Conservation (phyloP, 2,797 vertebrate species). For the Echiichthys vipera region DNA sequence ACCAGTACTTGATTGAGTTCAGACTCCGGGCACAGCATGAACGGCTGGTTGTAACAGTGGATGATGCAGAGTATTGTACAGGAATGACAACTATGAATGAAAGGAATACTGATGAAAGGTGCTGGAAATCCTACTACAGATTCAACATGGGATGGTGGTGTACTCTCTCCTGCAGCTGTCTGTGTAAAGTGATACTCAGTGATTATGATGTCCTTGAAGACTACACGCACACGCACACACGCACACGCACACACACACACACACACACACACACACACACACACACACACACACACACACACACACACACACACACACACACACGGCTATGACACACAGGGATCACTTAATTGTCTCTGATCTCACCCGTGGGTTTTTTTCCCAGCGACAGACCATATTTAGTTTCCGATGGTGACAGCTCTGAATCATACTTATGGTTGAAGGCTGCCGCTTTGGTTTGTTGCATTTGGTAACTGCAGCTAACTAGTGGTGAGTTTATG, state of each 20-base stretch:
- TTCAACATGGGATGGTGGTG: slow-evolving; percentile 35
- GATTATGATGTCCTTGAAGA: slow-evolving; percentile 74
- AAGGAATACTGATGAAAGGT: slow-evolving; percentile 2
- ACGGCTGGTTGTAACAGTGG: neutral
- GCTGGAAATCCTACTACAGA: slow-evolving; percentile 18
- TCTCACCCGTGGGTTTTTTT: slow-evolving; percentile 42
- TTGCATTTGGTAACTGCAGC: neutral
- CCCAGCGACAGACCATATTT: slow-evolving; percentile 42
- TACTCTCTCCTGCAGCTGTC: slow-evolving; percentile 70
- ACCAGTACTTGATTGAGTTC: slow-evolving; percentile 1
- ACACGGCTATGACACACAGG: slow-evolving; percentile 19
- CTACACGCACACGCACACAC: neutral
- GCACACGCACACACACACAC: slow-evolving; percentile 3
- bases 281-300: slow-evolving; percentile 28
- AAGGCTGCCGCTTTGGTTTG: slow-evolving; percentile 2
- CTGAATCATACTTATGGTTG: neutral
- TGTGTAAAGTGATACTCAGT: slow-evolving; percentile 72
- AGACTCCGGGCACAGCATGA: slow-evolving; percentile 8
- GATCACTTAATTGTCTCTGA: slow-evolving; percentile 62
- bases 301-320: slow-evolving; percentile 8
- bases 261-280: slow-evolving; percentile 2
- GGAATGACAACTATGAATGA: slow-evolving; percentile 5
- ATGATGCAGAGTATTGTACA: slow-evolving; percentile 7
- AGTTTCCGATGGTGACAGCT: slow-evolving; percentile 31
- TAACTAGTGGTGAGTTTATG: neutral